Percentiles rank a stretch among this genome's conserved stretches.
phyloP scores from a whole-genome alignment of 1,140 invertebrate species.

The Camponotus pennsylvanicus region DNA sequence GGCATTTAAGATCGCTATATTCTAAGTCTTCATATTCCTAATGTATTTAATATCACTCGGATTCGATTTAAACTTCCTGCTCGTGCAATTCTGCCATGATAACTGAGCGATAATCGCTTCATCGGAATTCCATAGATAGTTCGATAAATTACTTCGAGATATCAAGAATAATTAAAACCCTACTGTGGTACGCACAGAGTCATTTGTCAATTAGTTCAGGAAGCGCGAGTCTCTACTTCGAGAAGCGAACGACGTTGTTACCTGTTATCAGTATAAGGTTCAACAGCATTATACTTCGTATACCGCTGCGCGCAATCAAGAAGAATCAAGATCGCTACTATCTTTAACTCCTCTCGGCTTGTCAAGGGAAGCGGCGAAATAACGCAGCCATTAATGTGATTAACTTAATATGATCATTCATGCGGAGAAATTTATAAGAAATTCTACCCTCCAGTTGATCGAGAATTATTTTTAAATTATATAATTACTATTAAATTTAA shows the following conservation, averaged over 20 bases:
- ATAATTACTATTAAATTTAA: no score
- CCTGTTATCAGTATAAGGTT: neutral
- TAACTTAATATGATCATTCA: conserved; percentile 3
- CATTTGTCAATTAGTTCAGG: conserved; percentile 30
- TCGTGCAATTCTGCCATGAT: neutral
- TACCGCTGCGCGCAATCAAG: conserved; percentile 39
- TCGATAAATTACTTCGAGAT: neutral
- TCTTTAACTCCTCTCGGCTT: neutral
- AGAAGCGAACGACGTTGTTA: neutral
- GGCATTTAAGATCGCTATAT: neutral
- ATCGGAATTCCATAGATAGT: neutral
- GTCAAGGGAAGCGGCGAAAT: conserved; percentile 15
- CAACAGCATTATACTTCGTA: conserved; percentile 13
- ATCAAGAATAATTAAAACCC: conserved; percentile 22
- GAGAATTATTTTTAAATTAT: neutral
- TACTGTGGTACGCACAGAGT: neutral
- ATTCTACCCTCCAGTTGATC: neutral
- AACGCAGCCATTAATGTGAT: neutral
- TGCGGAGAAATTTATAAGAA: neutral
- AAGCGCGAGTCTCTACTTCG: neutral
- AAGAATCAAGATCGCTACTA: conserved; percentile 28
- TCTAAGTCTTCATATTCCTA: neutral
- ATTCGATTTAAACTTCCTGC: neutral
- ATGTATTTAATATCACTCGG: neutral
- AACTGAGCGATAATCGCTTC: neutral